phyloP scores from a whole-genome alignment of 2,888 invertebrate genomes.

The Nemotelus nigrinus region DNA sequence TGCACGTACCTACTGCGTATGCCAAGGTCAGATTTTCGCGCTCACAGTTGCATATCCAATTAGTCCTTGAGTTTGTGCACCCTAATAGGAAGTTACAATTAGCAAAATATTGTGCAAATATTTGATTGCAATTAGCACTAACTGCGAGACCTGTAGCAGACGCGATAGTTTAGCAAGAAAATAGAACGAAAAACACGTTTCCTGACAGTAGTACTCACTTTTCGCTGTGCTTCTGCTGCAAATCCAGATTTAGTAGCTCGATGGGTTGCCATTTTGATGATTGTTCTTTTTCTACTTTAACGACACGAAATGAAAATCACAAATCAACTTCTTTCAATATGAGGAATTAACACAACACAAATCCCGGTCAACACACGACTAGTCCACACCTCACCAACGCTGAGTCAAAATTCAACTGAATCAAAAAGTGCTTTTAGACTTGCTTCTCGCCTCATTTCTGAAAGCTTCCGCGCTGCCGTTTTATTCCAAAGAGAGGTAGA shows the following conservation, averaged over 20 bases:
- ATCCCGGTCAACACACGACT: background rate
- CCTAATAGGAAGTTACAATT: too few relatives aligned
- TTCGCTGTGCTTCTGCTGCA: slow-evolving; percentile 94
- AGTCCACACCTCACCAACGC: background rate
- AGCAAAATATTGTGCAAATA: too few relatives aligned
- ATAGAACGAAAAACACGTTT: slow-evolving; percentile 23
- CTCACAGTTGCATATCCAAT: background rate
- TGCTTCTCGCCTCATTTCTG: background rate
- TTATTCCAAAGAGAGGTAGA: background rate
- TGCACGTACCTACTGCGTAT: background rate
- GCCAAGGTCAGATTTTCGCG: slow-evolving; percentile 1
- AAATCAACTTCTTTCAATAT: background rate
- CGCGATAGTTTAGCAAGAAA: background rate
- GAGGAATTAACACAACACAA: background rate
- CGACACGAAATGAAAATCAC: slow-evolving; percentile 29
- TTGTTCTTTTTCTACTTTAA: slow-evolving; percentile 23
- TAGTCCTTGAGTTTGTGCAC: background rate
- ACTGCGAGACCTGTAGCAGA: background rate
- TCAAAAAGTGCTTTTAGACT: background rate
- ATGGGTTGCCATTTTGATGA: slow-evolving; percentile 62
- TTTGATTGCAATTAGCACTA: too few relatives aligned
- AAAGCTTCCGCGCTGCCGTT: background rate
- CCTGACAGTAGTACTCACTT: slow-evolving; percentile 72
- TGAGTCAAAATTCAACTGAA: slow-evolving; percentile 28
- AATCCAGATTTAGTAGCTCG: slow-evolving; percentile 75